Conservation (phyloP, 1,140 invertebrate genomes). For the Tetranychus urticae region DNA sequence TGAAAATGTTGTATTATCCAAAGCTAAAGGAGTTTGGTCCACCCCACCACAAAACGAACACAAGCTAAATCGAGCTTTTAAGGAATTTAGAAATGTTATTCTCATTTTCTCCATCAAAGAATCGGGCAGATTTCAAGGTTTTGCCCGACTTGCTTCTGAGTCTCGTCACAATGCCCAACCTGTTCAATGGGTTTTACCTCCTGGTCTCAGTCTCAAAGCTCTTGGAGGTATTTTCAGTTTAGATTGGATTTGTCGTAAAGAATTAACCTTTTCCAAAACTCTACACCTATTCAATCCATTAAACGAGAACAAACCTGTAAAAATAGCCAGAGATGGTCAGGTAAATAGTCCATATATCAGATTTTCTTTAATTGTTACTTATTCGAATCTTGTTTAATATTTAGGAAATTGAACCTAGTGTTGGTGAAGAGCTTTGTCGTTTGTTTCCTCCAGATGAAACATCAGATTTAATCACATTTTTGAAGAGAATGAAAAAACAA, state of each 20-base stretch:
- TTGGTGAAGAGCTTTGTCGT: conserved; percentile 77
- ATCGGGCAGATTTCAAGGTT: conserved; percentile 66
- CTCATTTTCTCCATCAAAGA: conserved; percentile 93
- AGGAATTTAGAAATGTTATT: conserved; percentile 72
- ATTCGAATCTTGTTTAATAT: conserved; percentile 8
- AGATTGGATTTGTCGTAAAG: conserved; percentile 82
- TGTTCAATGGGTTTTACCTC: conserved; percentile 85
- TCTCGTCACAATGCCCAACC: conserved; percentile 65
- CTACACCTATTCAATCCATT: conserved; percentile 85
- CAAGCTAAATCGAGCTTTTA: conserved; percentile 78
- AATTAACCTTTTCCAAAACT: conserved; percentile 72
- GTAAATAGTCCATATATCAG: conserved; percentile 15
- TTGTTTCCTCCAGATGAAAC: conserved; percentile 79
- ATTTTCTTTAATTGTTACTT: background rate
- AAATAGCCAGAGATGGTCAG: conserved; percentile 89
- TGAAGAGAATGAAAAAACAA: conserved; percentile 39
- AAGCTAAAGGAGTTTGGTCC: conserved; percentile 89
- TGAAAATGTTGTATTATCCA: conserved; percentile 81
- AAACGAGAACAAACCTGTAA: conserved; percentile 95
- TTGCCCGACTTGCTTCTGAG: conserved; percentile 62
- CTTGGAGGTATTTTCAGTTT: conserved; percentile 84
- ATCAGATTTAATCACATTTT: conserved; percentile 68
- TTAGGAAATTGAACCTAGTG: conserved; percentile 78
- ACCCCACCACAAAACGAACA: conserved; percentile 89
- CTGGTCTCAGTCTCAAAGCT: conserved; percentile 67